These are phyloP conservation scores for Butastur rufipennis DNA, from an alignment of 2,113 vertebrate genomes.

Conservation along the genomic window DNA sequence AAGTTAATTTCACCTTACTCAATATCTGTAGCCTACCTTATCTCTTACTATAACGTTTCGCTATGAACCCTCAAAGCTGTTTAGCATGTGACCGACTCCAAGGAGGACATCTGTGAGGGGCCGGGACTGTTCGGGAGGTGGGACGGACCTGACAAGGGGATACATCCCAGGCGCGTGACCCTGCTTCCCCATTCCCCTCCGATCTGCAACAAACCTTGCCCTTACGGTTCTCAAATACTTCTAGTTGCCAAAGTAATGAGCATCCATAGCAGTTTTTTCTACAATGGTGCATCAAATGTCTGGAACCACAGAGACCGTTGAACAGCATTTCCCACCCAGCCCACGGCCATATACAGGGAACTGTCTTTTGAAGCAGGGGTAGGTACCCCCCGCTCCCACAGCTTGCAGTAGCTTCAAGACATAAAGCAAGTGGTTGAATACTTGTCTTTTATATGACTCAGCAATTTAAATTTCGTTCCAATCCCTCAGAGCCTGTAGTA, in stretches of 20 bases:
- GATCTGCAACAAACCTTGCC: background rate
- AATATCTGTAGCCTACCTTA: background rate
- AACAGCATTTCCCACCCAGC: background rate
- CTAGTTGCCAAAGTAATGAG: background rate
- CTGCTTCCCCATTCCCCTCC: background rate
- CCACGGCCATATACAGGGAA: background rate
- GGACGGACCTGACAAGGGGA: background rate
- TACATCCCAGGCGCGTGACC: background rate
- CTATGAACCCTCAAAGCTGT: background rate
- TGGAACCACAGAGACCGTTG: background rate
- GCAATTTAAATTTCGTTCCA: background rate
- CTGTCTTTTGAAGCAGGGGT: background rate
- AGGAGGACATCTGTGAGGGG: background rate
- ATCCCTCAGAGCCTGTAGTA: background rate
- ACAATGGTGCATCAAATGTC: background rate
- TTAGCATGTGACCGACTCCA: background rate
- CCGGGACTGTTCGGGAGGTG: background rate
- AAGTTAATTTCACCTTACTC: background rate
- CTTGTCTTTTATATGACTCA: background rate
- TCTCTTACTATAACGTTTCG: background rate
- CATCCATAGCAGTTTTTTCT: background rate
- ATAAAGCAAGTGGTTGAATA: background rate
- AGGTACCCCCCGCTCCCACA: background rate
- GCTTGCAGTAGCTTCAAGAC: background rate
- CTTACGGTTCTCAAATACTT: background rate